These are phyloP conservation scores for Brachionus sp. DNA, from an alignment of 1,140 invertebrate species.

Conservation along the genomic window DNA sequence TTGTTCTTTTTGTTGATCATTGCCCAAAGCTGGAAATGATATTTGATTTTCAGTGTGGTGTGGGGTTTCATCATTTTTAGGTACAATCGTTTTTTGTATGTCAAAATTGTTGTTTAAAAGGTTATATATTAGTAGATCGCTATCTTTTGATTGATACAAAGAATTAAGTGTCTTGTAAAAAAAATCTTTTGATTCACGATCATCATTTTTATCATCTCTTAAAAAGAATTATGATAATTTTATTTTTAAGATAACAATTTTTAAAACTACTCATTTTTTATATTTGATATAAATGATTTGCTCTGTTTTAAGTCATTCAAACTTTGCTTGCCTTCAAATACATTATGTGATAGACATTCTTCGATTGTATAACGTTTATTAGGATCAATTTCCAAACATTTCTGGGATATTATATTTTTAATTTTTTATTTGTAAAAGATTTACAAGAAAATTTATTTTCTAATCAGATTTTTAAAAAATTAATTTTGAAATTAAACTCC, in stretches of 20 bases:
- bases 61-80: neutral
- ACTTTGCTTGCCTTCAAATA: conserved; percentile 2
- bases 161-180: neutral
- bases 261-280: neutral
- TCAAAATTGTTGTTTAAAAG: conserved; percentile 4
- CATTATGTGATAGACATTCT: conserved; percentile 19
- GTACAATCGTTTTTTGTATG: conserved; percentile 25
- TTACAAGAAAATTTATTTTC: neutral
- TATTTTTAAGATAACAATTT: neutral
- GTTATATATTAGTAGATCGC: neutral
- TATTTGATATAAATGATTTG: neutral
- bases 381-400: conserved; percentile 8
- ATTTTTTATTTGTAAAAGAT: neutral
- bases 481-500: too few relatives aligned
- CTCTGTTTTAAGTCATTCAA: neutral
- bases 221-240: neutral
- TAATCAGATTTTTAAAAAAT: too few relatives aligned
- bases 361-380: neutral
- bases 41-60: neutral
- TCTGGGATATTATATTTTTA: neutral
- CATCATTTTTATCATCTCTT: neutral
- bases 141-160: neutral
- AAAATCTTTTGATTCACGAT: neutral
- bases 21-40: neutral
- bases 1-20: neutral